Base-by-base conservation (phyloP, 1,140 invertebrate genomes). In the Latrodectus geometricus region DNA sequence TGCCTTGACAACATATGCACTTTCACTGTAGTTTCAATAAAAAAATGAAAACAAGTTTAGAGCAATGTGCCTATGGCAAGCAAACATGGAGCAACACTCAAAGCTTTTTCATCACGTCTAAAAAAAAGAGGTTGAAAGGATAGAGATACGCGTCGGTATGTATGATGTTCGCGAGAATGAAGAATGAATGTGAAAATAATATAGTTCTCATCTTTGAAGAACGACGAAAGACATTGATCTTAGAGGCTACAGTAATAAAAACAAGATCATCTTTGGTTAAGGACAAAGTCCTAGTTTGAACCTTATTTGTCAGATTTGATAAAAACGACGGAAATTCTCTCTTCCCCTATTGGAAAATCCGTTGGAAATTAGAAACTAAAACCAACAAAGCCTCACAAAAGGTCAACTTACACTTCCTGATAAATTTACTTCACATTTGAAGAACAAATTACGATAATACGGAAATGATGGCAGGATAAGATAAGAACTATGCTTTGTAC, bases 281-380 rank as follows among this genome's bases (percentile, higher is more conserved):
- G 68, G 68, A n/a, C 68, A 21, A 69, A 69, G 68, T 69, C 17
- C 68, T 4, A 69, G 21, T 11, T 69, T 69, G 68, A 69, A n/a
- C 68, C 68, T n/a, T 69, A 11, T 20, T 23, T 1, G 17, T 69
- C 68, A 69, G n/a, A 11, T 9, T n/a, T 20, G 68, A 69, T 69
- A 69, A 69, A n/a, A 20, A 23, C 9, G 9, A n/a, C 68, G 21
- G 68, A 69, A 69, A 69, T 11, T 20, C 68, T n/a, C 21, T 0
- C 68, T 15, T n/a, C 14, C 9, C 20, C 14, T n/a, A 23, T 11
- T 15, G 35, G 9, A 23, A n/a, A 4, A n/a, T n/a, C 68, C 21
- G 68, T 21, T 20, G 8, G 68, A 69, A 69, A 69, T 11, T 69
- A 69, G 17, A 69, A 61, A 61, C 54, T 61, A 61, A 61, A 61